Conservation (phyloP, 2,113 vertebrate species). For the Hemibagrus wyckioides region DNA sequence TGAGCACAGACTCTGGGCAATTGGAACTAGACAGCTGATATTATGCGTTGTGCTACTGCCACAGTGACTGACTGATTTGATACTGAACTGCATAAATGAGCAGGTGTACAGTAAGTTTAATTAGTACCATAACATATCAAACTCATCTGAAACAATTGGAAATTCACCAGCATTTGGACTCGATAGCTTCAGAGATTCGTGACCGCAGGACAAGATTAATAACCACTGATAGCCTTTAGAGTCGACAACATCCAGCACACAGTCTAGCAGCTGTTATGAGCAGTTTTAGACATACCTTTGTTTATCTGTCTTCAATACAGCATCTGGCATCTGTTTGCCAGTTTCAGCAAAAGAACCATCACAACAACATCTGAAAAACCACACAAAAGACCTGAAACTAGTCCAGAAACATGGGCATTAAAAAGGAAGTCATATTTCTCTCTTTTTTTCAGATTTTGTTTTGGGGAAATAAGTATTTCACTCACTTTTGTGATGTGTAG, state of each 20-base stretch:
- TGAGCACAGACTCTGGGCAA: too few relatives aligned
- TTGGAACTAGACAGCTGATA: too few relatives aligned
- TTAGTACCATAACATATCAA: neutral
- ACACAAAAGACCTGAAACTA: neutral
- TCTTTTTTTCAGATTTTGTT: neutral
- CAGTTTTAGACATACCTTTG: neutral
- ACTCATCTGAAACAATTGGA: neutral
- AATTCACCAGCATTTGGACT: neutral
- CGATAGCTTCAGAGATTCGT: neutral
- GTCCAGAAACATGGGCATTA: neutral
- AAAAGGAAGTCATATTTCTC: neutral
- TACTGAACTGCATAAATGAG: neutral
- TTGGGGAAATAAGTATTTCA: neutral
- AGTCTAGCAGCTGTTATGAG: too few relatives aligned
- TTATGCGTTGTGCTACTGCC: too few relatives aligned
- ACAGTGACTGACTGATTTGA: neutral
- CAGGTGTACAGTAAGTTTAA: neutral
- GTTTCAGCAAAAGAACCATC: neutral
- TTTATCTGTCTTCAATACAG: neutral
- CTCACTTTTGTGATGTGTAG: neutral
- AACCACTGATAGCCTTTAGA: neutral
- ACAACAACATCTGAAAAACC: neutral
- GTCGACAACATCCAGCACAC: too few relatives aligned
- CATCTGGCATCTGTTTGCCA: neutral
- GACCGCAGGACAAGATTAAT: neutral